Evolutionary conservation across 2,888 invertebrate species (phyloP).

Genomic region (Pyralis farinalis): DNA sequence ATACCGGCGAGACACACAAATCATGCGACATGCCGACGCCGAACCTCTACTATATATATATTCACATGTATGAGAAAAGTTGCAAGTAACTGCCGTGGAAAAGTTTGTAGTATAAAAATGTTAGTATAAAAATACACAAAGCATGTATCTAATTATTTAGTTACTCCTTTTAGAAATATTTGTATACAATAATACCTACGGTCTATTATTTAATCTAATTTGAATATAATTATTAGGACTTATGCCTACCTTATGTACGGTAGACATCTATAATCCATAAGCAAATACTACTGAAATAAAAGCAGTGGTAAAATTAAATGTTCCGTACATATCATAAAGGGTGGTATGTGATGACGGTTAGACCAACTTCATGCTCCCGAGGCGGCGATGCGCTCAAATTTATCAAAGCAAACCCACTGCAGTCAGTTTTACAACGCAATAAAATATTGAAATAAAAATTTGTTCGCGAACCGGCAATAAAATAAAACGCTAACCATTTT

Average conservation of each 20-base stretch:
- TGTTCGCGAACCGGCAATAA: constrained; percentile 65
- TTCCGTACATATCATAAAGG: constrained; percentile 9
- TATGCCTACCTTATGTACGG: no score
- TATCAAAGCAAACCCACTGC: constrained; percentile 45
- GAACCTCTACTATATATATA: constrained; percentile 4
- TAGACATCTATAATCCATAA: no score
- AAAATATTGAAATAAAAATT: constrained; percentile 78
- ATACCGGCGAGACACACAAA: constrained; percentile 60
- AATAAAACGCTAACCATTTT: constrained; percentile 78
- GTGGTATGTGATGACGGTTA: constrained; percentile 12
- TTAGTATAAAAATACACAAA: no score
- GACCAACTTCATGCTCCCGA: constrained; percentile 29
- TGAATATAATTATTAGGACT: no score
- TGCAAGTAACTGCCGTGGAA: not conserved
- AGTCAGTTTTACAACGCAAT: constrained; percentile 68
- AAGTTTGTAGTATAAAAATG: no score
- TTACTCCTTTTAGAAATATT: no score
- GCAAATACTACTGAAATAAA: no score
- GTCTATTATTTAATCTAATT: no score
- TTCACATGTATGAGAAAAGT: constrained; percentile 7
- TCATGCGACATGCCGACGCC: constrained; percentile 54
- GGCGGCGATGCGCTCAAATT: constrained; percentile 44
- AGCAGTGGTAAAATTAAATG: constrained; percentile 10
- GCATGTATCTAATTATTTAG: no score
- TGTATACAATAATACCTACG: no score